phyloP scores from a whole-genome alignment of 2,113 vertebrate species.

The Cyanistes caeruleus region DNA sequence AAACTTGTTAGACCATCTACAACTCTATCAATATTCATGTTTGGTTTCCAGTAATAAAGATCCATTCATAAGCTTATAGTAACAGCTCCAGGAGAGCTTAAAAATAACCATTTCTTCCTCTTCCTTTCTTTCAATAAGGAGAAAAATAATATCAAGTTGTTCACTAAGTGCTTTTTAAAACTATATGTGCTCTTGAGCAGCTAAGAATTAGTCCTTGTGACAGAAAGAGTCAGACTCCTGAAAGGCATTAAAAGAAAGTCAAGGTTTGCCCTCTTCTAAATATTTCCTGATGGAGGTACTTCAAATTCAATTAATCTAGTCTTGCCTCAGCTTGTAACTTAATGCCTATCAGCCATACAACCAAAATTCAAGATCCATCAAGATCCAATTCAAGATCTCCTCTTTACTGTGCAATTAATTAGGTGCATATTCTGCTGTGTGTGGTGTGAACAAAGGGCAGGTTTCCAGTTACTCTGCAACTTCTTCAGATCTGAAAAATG shows the following conservation, averaged over 20 bases:
- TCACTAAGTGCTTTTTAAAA: neutral
- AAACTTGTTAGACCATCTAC: neutral
- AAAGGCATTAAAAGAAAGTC: neutral
- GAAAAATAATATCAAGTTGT: neutral
- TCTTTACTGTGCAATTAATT: neutral
- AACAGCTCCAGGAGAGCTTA: neutral
- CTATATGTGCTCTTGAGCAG: neutral
- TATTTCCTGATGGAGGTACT: neutral
- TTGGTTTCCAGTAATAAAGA: neutral
- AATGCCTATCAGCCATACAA: neutral
- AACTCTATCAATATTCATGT: neutral
- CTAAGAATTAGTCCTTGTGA: neutral
- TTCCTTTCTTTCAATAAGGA: neutral
- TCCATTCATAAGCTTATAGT: neutral
- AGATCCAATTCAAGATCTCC: neutral
- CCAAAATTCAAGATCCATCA: neutral
- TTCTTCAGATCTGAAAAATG: neutral
- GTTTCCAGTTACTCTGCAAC: neutral
- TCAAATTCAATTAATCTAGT: neutral
- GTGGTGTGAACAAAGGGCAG: neutral
- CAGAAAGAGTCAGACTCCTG: neutral
- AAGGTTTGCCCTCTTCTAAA: neutral
- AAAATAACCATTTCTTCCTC: neutral
- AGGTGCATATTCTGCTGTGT: neutral
- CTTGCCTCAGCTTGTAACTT: neutral